These are phyloP conservation scores for Cynopterus brachyotis DNA, from an alignment of 2,113 vertebrate genomes.

Conservation along the genomic window DNA sequence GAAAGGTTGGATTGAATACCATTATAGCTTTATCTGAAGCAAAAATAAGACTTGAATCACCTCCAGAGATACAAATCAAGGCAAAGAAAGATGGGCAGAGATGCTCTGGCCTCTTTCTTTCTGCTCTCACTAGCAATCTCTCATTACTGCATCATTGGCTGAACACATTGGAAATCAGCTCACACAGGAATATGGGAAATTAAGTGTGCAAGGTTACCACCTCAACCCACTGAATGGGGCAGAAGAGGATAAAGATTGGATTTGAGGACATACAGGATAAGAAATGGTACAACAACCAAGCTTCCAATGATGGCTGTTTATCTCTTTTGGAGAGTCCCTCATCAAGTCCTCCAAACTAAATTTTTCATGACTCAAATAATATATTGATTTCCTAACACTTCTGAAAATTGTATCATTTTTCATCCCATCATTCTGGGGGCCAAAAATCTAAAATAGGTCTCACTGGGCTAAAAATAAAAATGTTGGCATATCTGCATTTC, in stretches of 20 bases:
- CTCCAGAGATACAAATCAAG: neutral
- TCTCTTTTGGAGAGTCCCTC: neutral
- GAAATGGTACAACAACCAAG: neutral
- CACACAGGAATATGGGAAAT: neutral
- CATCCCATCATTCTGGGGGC: neutral
- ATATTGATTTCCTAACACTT: neutral
- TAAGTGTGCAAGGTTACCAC: neutral
- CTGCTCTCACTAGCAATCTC: neutral
- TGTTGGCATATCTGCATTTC: neutral
- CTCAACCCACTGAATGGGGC: fast-evolving
- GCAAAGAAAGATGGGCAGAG: too few relatives aligned
- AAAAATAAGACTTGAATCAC: neutral
- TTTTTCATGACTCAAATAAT: neutral
- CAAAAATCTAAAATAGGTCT: neutral
- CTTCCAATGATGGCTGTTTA: neutral
- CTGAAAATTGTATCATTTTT: neutral
- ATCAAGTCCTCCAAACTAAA: neutral
- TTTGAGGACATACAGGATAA: neutral
- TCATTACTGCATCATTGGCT: neutral
- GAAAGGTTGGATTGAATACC: neutral
- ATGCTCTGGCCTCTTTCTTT: neutral
- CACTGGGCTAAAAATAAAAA: neutral
- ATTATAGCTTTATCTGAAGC: neutral
- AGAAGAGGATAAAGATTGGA: neutral
- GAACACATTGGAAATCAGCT: neutral